phyloP scores from a whole-genome alignment of 64 coral and sea anemone species.

The Astreopora myriophthalma region DNA sequence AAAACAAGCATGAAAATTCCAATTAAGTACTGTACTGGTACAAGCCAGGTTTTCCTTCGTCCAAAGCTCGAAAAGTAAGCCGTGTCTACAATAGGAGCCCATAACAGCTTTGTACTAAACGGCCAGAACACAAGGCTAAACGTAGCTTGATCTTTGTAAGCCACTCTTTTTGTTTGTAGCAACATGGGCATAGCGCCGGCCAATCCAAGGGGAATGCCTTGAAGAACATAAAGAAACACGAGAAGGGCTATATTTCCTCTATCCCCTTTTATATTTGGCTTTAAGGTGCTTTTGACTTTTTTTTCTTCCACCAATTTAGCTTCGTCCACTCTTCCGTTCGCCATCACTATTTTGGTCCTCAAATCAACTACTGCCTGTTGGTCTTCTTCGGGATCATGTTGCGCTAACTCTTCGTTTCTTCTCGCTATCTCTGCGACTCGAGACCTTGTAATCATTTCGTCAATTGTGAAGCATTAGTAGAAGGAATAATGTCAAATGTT shows the following conservation, averaged over 20 bases:
- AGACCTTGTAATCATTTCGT: background rate
- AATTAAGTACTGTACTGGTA: constrained; percentile 96
- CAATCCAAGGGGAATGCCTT: constrained; percentile 91
- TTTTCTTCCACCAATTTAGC: background rate
- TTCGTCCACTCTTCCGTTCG: background rate
- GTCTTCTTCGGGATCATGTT: background rate
- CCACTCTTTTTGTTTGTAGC: constrained; percentile 80
- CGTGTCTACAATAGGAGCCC: constrained; percentile 94
- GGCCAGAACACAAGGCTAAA: constrained; percentile 99
- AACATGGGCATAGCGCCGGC: constrained; percentile 91
- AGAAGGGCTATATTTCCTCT: constrained; percentile 78
- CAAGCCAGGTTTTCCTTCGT: constrained; percentile 94
- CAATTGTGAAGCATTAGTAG: background rate
- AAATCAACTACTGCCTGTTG: background rate
- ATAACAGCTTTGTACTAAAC: constrained; percentile 90
- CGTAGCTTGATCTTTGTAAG: constrained; percentile 92
- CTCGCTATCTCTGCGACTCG: background rate
- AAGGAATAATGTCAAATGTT: background rate
- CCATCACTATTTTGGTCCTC: background rate
- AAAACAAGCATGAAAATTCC: constrained; percentile 89
- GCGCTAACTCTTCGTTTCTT: background rate
- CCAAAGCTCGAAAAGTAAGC: constrained; percentile 86
- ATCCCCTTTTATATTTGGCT: constrained; percentile 27
- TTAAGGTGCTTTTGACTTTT: background rate
- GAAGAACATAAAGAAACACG: constrained; percentile 87